Percentiles rank a stretch among this genome's conserved stretches.
These are phyloP conservation scores for Brachionus rotundiformis DNA, from an alignment of 1,140 invertebrate genomes.

Conservation along the genomic window DNA sequence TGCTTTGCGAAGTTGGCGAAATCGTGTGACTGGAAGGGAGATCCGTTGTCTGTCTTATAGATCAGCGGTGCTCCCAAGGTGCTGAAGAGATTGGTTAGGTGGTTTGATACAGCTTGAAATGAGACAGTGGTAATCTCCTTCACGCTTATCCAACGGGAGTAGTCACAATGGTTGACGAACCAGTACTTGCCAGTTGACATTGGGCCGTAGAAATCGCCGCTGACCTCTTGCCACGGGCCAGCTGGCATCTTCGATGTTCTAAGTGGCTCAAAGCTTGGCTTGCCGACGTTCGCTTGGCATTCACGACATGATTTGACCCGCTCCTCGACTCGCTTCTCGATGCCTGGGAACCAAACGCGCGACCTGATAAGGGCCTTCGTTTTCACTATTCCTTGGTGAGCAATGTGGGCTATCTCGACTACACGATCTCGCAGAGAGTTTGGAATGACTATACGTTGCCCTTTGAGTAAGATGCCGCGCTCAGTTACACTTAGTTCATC, in stretches of 20 bases:
- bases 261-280: not conserved
- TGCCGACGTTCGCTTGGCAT: not conserved
- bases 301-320: not conserved
- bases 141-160: not conserved
- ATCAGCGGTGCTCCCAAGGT: conserved; percentile 52
- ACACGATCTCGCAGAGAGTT: not conserved
- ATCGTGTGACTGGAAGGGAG: conserved; percentile 53
- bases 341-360: not conserved
- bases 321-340: not conserved
- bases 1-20: conserved; percentile 52
- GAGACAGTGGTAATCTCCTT: too few species aligned
- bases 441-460: not conserved
- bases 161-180: not conserved
- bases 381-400: conserved; percentile 7
- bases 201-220: not conserved
- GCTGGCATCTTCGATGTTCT: not conserved
- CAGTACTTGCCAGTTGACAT: not conserved
- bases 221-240: not conserved
- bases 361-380: not conserved
- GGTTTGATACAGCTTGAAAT: too few species aligned
- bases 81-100: conserved; percentile 53
- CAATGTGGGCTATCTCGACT: not conserved
- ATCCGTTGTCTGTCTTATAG: conserved; percentile 54
- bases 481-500: not conserved
- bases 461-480: not conserved